These are phyloP conservation scores for Hestina assimilis DNA, from an alignment of 1,140 invertebrate genomes.

Conservation along the genomic window DNA sequence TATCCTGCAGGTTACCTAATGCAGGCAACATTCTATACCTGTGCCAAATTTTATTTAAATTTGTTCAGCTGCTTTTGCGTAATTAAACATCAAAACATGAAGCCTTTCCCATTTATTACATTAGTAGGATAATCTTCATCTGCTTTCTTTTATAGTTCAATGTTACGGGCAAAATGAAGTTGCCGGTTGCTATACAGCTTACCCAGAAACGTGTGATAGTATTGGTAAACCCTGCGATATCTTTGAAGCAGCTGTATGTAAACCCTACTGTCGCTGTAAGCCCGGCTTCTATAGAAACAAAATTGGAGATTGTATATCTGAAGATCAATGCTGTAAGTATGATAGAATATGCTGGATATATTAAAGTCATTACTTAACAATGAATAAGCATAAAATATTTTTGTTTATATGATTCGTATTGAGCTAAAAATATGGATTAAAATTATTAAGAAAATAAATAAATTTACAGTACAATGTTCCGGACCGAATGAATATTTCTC, in stretches of 20 bases:
- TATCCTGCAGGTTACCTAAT: too few relatives aligned
- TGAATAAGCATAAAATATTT: too few relatives aligned
- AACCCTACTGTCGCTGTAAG: slow-evolving; percentile 34
- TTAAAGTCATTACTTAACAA: too few relatives aligned
- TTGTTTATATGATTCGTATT: too few relatives aligned
- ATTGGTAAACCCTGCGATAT: slow-evolving; percentile 22
- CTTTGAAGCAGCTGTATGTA: slow-evolving; percentile 16
- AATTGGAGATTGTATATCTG: slow-evolving; percentile 38
- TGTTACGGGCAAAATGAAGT: slow-evolving; percentile 22
- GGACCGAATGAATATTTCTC: slow-evolving; percentile 57
- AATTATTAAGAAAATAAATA: too few relatives aligned
- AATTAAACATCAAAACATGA: too few relatives aligned
- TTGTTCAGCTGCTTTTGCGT: background rate
- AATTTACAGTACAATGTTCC: slow-evolving; percentile 38
- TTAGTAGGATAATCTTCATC: background rate
- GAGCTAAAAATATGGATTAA: too few relatives aligned
- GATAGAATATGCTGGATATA: background rate
- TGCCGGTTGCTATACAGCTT: slow-evolving; percentile 11
- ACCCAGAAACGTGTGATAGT: slow-evolving; percentile 39
- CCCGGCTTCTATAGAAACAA: slow-evolving; percentile 35
- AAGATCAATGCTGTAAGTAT: slow-evolving; percentile 35
- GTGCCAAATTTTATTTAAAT: background rate
- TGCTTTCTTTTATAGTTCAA: background rate
- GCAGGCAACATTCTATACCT: too few relatives aligned
- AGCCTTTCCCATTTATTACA: too few relatives aligned